Evolutionary conservation across 2,888 invertebrate species (phyloP), one percentile per base, ranked within the genome.

Genomic region (Baronia brevicornis): DNA sequence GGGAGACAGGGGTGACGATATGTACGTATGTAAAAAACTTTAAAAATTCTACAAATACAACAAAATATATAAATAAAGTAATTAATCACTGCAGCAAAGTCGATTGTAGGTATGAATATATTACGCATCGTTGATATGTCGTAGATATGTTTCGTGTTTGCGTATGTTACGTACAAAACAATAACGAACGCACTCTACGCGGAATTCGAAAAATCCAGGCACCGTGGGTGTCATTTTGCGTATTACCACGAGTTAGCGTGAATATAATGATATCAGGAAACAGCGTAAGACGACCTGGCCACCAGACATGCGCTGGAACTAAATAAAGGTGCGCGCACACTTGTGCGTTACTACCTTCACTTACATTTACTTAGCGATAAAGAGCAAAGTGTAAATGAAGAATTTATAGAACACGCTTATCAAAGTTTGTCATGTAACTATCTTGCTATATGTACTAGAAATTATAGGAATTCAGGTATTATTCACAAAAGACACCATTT

Each of bases 201-300:
- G 51, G 53, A 54, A 58, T 57, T 52, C 48, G 42, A 51, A 56
- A 58, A 59, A 51, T 51, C 46, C 42, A 39, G 41, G 36, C 29
- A 43, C 23, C 38, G 31, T 13, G 26, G 44, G 56, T 56, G 44
- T 59, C 54, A 25, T 33, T 40, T 55, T 33, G 36, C 35, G 33
- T 17, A 24, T 39, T 30, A 40, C 46, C 26, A 28, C 44, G 40
- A 38, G 42, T 55, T 53, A 49, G 29, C 41, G 48, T 46, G 57
- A 56, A 54, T 35, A 35, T 44, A 45, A 49, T 43, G 46, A 47
- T 59, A 42, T 55, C 51, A 54, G 56, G 60, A 58, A 59, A 54
- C 42, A 36, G 41, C 27, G 46, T 43, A 51, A 57, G 39, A 19
- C 32, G 57, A 59, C 34, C 26, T 34, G 33, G 31, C 34, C 32